Evolutionary conservation across 37 sponge, comb jelly and placozoan genomes (phyloP).

Genomic region (Spongilla lacustris): DNA sequence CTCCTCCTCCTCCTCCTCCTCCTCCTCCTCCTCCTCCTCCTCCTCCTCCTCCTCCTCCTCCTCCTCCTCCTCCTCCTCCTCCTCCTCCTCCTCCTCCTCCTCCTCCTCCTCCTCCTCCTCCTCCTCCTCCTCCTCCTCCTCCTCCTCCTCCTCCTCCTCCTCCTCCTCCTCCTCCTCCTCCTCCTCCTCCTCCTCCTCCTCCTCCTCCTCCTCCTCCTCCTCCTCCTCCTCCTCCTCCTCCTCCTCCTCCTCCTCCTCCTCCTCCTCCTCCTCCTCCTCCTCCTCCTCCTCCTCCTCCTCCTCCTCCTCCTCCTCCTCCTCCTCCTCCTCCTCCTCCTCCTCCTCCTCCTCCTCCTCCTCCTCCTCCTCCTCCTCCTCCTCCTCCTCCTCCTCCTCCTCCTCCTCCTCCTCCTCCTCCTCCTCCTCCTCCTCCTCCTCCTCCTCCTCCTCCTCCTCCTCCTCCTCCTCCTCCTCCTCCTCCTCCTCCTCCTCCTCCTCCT

Average conservation of each 20-base stretch:
- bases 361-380: neutral
- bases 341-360: neutral
- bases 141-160: neutral
- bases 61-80: neutral
- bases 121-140: neutral
- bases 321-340: neutral
- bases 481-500: neutral
- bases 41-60: neutral
- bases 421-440: neutral
- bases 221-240: neutral
- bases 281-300: neutral
- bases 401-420: neutral
- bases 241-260: neutral
- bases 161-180: neutral
- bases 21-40: neutral
- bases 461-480: neutral
- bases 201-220: neutral
- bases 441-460: neutral
- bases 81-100: constrained; percentile 4
- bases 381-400: neutral
- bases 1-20: neutral
- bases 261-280: neutral
- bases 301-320: neutral
- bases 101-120: neutral
- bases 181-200: neutral